Evolutionary conservation across 2,888 invertebrate genomes (phyloP).

Genomic region (Melieria omissa): DNA sequence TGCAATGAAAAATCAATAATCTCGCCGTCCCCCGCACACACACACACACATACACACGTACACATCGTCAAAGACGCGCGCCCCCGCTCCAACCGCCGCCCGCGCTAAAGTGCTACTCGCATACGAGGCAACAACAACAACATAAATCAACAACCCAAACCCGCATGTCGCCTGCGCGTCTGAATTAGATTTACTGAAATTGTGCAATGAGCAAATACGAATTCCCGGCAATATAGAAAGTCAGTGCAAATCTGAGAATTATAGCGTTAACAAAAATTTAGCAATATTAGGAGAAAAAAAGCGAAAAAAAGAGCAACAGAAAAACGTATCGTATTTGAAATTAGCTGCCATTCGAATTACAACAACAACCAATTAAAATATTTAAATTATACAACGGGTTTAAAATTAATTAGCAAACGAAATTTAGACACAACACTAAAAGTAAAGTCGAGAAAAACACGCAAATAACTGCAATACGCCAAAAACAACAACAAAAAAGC

Average conservation of each 20-base stretch:
- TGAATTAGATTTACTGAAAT: too few relatives aligned
- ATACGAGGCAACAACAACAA: too few relatives aligned
- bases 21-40: background rate
- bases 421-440: background rate
- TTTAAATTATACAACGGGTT: background rate
- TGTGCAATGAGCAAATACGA: background rate
- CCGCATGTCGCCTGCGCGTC: too few relatives aligned
- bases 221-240: slow-evolving; percentile 15
- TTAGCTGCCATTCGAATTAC: slow-evolving; percentile 73
- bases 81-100: too few relatives aligned
- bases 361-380: slow-evolving; percentile 68
- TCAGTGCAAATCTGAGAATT: slow-evolving; percentile 1
- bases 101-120: too few relatives aligned
- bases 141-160: too few relatives aligned
- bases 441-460: background rate
- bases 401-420: background rate
- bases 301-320: slow-evolving; percentile 34
- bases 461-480: background rate
- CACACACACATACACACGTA: too few relatives aligned
- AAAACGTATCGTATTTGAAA: background rate
- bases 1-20: slow-evolving; percentile 54
- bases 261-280: slow-evolving; percentile 47
- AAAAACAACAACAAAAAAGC: background rate
- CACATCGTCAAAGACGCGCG: too few relatives aligned
- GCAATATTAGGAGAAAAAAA: slow-evolving; percentile 2